Conservation (phyloP, 1,140 invertebrate genomes). For the Heliconius himera region DNA sequence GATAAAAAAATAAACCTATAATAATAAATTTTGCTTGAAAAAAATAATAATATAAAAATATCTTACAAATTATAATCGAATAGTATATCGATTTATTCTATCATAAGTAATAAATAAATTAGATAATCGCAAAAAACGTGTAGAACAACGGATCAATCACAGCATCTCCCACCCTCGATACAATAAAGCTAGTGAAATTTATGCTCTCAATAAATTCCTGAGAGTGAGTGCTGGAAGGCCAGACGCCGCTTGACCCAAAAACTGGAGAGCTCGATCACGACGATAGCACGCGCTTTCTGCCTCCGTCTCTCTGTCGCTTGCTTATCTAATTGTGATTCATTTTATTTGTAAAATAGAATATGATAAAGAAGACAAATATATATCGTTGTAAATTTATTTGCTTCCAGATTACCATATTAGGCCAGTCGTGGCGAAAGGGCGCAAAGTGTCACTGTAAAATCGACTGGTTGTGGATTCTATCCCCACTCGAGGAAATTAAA, state of each 20-base stretch:
- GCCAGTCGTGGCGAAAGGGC: too few relatives aligned
- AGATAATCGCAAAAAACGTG: slow-evolving; percentile 29
- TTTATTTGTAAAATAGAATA: slow-evolving; percentile 28
- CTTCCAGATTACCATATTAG: background rate
- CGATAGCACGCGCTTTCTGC: slow-evolving; percentile 62
- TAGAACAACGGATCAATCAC: slow-evolving; percentile 31
- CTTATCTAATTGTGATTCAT: slow-evolving; percentile 46
- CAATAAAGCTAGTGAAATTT: slow-evolving; percentile 49
- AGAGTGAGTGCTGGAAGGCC: slow-evolving; percentile 57
- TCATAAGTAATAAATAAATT: slow-evolving; percentile 17
- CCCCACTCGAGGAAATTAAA: too few relatives aligned
- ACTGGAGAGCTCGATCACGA: slow-evolving; percentile 69
- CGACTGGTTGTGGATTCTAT: too few relatives aligned
- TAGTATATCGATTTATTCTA: background rate
- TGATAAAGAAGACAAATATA: background rate
- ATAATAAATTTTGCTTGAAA: background rate
- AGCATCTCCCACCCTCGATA: slow-evolving; percentile 38
- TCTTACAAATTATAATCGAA: background rate
- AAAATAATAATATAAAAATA: background rate
- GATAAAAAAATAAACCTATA: too few relatives aligned
- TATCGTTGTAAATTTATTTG: background rate
- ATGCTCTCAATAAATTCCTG: slow-evolving; percentile 63
- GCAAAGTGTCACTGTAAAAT: too few relatives aligned
- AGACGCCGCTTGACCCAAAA: slow-evolving; percentile 77
- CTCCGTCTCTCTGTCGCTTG: slow-evolving; percentile 43